phyloP scores from a whole-genome alignment of 2,113 vertebrate species.

The Melospiza melodia region DNA sequence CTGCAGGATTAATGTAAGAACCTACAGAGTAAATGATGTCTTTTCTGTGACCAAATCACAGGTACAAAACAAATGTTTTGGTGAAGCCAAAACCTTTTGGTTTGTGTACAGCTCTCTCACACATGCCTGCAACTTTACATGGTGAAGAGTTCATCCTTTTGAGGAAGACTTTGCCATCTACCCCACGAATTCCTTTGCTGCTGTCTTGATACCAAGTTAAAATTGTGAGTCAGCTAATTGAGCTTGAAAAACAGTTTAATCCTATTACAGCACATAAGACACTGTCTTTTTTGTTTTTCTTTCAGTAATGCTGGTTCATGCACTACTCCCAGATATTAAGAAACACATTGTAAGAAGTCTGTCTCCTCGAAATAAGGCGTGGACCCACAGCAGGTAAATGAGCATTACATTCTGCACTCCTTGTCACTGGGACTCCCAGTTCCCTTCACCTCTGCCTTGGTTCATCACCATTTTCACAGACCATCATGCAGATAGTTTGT shows the following conservation, averaged over 20 bases:
- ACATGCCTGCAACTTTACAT: not conserved
- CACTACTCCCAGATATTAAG: not conserved
- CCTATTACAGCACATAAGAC: not conserved
- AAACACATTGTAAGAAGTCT: not conserved
- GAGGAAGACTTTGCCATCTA: not conserved
- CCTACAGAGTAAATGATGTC: not conserved
- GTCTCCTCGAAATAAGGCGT: not conserved
- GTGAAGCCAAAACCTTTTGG: not conserved
- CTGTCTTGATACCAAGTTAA: not conserved
- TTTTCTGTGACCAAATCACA: not conserved
- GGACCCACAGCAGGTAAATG: not conserved
- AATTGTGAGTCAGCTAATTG: constrained; percentile 39
- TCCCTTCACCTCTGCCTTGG: not conserved
- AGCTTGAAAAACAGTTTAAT: constrained; percentile 33
- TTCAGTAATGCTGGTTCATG: not conserved
- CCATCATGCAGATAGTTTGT: not conserved
- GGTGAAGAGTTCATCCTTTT: not conserved
- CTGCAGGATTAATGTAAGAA: not conserved
- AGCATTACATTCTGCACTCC: not conserved
- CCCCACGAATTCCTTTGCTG: not conserved
- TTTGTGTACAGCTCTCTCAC: not conserved
- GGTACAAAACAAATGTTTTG: not conserved
- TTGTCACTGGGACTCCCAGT: not conserved
- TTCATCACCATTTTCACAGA: not conserved
- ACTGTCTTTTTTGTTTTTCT: not conserved